Evolutionary conservation across 2,113 vertebrate genomes (phyloP), one percentile per base, ranked within the genome.

Genomic region (Melanocharis versteri): DNA sequence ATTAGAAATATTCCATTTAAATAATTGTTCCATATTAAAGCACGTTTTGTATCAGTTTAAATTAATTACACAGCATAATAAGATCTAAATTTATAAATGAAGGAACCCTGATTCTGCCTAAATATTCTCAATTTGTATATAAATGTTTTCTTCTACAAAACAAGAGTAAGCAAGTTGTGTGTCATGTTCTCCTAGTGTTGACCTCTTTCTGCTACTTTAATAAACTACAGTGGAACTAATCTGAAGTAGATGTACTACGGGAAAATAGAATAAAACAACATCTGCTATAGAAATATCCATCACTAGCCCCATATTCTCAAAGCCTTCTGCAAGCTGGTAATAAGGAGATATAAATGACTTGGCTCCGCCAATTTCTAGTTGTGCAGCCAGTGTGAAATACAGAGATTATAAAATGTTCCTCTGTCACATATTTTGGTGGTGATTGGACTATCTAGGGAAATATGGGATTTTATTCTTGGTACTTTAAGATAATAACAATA

Each of bases 291-390:
- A 97, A 97, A 95, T 97, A 98, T 97, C 97, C 78, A 97, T 97
- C 97, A 97, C 73, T 64, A 57, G 69, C 18, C 95, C 87, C 80
- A 93, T 96, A 91, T 87, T 94, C 94, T 96, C 94, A 96, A 92
- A 97, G 94, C 92, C 87, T 97, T 96, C 90, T 94, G 65, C 86
- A 96, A 97, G 82, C 80, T 83, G 75, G 96, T 97, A 97, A 97
- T 97, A 97, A 97, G 95, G 91, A 97, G 73, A 97, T 97, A 97
- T 95, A 98, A 98, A 98, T 97, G 92, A 97, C 91, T 98, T 94
- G 54, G 51, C 61, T 97, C 89, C 95, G 93, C 93, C 96, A 97
- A 92, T 92, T 98, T 98, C 93, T 97, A 90, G 82, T 97, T 97
- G 93, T 97, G 87, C 94, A 97, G 88, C 71, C 93, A 95, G 72